Evolutionary conservation across 1,140 invertebrate species (phyloP), one percentile per base, ranked within the genome.

Genomic region (Berghia stephanieae): DNA sequence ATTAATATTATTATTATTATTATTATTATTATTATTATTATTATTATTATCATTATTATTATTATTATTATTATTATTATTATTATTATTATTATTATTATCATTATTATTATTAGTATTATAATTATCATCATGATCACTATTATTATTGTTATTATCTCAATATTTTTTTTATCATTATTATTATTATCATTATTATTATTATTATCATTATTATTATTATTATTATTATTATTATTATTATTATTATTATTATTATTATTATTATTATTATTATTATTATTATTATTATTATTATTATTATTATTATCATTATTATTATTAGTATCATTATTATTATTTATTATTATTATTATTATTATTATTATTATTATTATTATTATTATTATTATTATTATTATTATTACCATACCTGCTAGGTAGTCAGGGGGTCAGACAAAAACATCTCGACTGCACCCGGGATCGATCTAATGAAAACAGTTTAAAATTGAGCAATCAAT

Each of bases 341-440:
- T 60, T 60, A 76, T 68, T 36, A 76, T 76, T 60, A 43, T 76
- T 60, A 76, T 68, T 43, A 66, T 76, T 36, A 68, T 43, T 43
- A 71, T 68, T 42, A 55, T 49, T 70, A 49, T 44, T 24, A 49
- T 21, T 43, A 6, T 21, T 43, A 10, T 3, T 36, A 73, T 31
- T 38, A 31, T 73, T 42, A 43, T 55, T 44, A 60, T 44, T 21
- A 5, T 21, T 36, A 27, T 60, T 57, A 52, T 10, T 87, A 52
- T 24, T 87, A 52, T 6, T 87, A 49, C 21, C 88, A 46, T 21
- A 87, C 75, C 5, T 87, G 38, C 44, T n/a, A n/a, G n/a, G n/a
- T n/a, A n/a, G n/a, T n/a, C n/a, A n/a, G n/a, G n/a, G n/a, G n/a
- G n/a, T n/a, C n/a, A n/a, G n/a, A n/a, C n/a, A n/a, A n/a, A n/a